A percentile compares a stretch with the other conserved stretches of the same genome.
phyloP scores from a whole-genome alignment of 2,888 invertebrate genomes.

The Acholoe squamosa region DNA sequence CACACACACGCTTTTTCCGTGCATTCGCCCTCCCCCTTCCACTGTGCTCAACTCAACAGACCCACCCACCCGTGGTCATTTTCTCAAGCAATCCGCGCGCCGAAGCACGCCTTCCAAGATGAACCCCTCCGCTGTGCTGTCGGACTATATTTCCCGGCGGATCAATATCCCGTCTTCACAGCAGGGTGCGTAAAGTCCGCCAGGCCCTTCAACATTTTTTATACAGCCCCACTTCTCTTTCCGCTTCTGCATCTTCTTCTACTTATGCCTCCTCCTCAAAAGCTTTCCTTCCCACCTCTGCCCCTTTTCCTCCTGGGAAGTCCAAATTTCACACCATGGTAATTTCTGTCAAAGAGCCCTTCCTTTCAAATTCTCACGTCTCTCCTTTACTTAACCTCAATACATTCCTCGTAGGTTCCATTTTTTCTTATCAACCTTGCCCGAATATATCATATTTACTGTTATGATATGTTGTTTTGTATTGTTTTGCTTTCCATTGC shows the following conservation, averaged over 20 bases:
- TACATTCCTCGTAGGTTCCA: too few relatives aligned
- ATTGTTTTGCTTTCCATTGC: too few relatives aligned
- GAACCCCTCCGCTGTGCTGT: slow-evolving; percentile 27
- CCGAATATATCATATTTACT: too few relatives aligned
- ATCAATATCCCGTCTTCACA: slow-evolving; percentile 58
- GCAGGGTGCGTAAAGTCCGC: slow-evolving; percentile 32
- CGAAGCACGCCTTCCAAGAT: slow-evolving; percentile 43
- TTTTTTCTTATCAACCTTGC: too few relatives aligned
- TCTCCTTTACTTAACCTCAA: not conserved
- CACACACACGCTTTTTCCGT: not conserved
- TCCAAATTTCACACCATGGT: too few relatives aligned
- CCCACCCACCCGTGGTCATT: slow-evolving; percentile 42
- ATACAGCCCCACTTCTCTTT: not conserved
- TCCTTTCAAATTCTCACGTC: not conserved
- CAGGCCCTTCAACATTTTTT: not conserved
- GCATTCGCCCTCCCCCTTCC: not conserved
- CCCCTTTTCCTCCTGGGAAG: too few relatives aligned
- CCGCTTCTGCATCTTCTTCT: too few relatives aligned
- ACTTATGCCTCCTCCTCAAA: too few relatives aligned
- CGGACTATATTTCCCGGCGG: slow-evolving; percentile 53
- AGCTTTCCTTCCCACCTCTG: too few relatives aligned
- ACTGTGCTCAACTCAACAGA: not conserved
- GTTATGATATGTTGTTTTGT: too few relatives aligned
- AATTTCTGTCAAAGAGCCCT: too few relatives aligned
- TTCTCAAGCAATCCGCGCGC: slow-evolving; percentile 52